Conservation (phyloP, 2,888 invertebrate genomes). For the Ptychoptera contaminata region DNA sequence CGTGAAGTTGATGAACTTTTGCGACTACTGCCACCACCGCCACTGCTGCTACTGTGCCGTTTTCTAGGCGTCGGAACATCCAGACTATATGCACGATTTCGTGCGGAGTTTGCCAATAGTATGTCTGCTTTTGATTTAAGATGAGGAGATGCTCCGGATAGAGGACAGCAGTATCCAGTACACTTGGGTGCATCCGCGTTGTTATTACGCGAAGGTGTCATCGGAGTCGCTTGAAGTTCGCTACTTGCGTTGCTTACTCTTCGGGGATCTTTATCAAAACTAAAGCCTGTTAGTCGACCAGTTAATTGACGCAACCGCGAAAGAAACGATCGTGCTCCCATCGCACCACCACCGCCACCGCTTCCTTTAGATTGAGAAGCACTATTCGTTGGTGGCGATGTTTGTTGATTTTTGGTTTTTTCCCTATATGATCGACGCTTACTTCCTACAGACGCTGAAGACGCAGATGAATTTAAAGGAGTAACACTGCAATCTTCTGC, state of each 20-base stretch:
- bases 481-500: constrained; percentile 3
- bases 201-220: constrained; percentile 6
- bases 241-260: constrained; percentile 15
- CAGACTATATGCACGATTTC: constrained; percentile 29
- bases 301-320: constrained; percentile 29
- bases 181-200: constrained; percentile 3
- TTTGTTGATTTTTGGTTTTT: background rate
- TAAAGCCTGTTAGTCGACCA: constrained; percentile 26
- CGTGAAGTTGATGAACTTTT: constrained; percentile 19
- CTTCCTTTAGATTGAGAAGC: background rate
- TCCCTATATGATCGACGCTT: background rate
- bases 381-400: background rate
- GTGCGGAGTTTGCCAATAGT: constrained; percentile 12
- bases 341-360: background rate
- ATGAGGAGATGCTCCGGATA: constrained; percentile 16
- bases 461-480: background rate
- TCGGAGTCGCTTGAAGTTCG: background rate
- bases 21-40: constrained; percentile 25
- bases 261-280: constrained; percentile 28
- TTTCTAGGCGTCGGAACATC: constrained; percentile 23
- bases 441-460: background rate
- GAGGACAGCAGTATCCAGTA: constrained; percentile 22
- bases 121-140: background rate
- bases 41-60: constrained; percentile 23
- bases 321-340: constrained; percentile 22